A percentile compares a stretch with the other conserved stretches of the same genome.
phyloP scores from a whole-genome alignment of 2,888 invertebrate species.

The Ochlodes sylvanus region DNA sequence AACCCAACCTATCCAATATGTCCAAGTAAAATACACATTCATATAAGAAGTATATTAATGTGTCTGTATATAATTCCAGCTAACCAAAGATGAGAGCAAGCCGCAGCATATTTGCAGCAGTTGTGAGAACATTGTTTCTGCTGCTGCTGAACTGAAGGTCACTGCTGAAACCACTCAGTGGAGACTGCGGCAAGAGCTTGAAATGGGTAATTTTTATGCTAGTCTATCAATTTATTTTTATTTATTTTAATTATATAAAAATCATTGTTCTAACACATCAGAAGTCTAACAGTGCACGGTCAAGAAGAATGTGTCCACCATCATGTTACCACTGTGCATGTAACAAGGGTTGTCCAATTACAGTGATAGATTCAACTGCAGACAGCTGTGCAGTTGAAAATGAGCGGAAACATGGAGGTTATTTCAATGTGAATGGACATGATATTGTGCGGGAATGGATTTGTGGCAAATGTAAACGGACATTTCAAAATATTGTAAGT shows the following conservation, averaged over 20 bases:
- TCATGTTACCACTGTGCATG: no score
- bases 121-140: constrained; percentile 46
- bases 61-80: constrained; percentile 42
- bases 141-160: constrained; percentile 47
- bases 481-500: constrained; percentile 50
- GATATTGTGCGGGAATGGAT: constrained; percentile 49
- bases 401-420: constrained; percentile 21
- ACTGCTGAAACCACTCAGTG: constrained; percentile 53
- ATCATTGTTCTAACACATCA: no score
- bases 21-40: no score
- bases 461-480: constrained; percentile 52
- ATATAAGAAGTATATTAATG: background rate
- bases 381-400: constrained; percentile 7
- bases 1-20: no score
- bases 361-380: constrained; percentile 17
- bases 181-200: constrained; percentile 56
- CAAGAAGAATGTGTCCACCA: no score
- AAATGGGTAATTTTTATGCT: constrained; percentile 51
- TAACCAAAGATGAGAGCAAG: constrained; percentile 51
- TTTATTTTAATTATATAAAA: no score
- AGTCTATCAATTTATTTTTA: no score
- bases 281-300: no score
- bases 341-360: no score
- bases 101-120: constrained; percentile 54
- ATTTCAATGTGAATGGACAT: constrained; percentile 38